Evolutionary conservation across 2,797 vertebrate species (phyloP).

Genomic region (Melopsittacus undulatus): DNA sequence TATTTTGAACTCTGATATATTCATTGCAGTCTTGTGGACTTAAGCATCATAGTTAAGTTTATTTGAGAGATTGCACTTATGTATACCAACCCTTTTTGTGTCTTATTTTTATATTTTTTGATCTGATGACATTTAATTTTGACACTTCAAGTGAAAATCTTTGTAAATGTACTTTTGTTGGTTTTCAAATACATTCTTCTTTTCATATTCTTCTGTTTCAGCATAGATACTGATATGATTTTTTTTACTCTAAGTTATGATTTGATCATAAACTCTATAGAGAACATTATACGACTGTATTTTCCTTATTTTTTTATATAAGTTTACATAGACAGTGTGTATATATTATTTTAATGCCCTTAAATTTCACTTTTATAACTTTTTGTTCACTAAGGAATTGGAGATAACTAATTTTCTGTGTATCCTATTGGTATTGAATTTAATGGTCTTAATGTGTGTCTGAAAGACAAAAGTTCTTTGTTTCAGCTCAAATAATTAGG

Average conservation of each 20-base stretch:
- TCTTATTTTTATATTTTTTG: neutral
- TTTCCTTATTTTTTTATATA: neutral
- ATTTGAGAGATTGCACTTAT: neutral
- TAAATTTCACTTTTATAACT: neutral
- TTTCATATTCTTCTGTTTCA: neutral
- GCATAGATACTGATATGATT: neutral
- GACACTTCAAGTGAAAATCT: neutral
- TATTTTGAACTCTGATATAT: neutral
- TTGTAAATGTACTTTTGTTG: neutral
- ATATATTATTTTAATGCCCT: neutral
- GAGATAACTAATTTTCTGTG: neutral
- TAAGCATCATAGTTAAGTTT: neutral
- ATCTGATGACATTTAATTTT: neutral
- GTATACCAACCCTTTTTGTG: neutral
- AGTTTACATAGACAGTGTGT: neutral
- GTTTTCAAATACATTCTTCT: neutral
- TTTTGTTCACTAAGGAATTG: neutral
- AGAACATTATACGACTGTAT: neutral
- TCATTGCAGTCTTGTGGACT: neutral
- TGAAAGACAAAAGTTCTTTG: neutral
- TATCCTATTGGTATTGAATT: neutral
- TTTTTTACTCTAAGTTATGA: neutral
- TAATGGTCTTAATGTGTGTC: neutral
- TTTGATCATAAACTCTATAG: neutral
- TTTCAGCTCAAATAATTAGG: neutral